Percentiles rank a stretch among this genome's conserved stretches.
phyloP scores from a whole-genome alignment of 2,888 invertebrate species.

The Trissolcus brochymenae region DNA sequence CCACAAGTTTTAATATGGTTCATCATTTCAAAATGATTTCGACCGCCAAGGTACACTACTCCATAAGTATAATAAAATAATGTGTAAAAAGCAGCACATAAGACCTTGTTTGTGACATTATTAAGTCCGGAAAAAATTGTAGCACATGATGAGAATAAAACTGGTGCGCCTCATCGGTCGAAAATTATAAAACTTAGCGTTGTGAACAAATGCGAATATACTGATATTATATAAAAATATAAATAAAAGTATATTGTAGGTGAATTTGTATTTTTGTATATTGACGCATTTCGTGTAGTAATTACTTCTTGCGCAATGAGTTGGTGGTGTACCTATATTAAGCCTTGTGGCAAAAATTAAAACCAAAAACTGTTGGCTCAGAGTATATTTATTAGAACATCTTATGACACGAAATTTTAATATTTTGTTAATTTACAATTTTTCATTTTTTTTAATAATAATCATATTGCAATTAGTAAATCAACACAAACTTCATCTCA shows the following conservation, averaged over 20 bases:
- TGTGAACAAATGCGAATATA: slow-evolving; percentile 34
- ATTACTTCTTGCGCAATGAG: slow-evolving; percentile 46
- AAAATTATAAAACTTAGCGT: slow-evolving; percentile 9
- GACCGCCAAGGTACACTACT: too few species aligned
- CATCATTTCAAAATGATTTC: slow-evolving; percentile 50
- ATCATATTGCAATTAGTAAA: too few species aligned
- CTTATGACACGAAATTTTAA: too few species aligned
- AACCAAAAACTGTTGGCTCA: slow-evolving; percentile 51
- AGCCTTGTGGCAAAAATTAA: slow-evolving; percentile 57
- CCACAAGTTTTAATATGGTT: slow-evolving; percentile 72
- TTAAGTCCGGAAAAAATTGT: too few species aligned
- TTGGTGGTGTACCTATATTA: slow-evolving; percentile 58
- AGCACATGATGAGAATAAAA: too few species aligned
- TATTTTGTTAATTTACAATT: too few species aligned
- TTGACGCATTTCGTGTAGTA: slow-evolving; percentile 58
- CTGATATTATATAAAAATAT: slow-evolving; percentile 28
- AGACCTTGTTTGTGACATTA: too few species aligned
- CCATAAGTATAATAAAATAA: too few species aligned
- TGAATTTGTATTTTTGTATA: slow-evolving; percentile 60
- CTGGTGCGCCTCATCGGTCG: slow-evolving; percentile 7
- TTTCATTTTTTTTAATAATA: too few species aligned
- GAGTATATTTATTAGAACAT: too few species aligned
- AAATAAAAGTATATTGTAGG: slow-evolving; percentile 40
- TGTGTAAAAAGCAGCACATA: too few species aligned
- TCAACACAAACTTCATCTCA: too few species aligned